Base-by-base conservation (phyloP, 2,888 invertebrate species). In the Coecobrya sp. region DNA sequence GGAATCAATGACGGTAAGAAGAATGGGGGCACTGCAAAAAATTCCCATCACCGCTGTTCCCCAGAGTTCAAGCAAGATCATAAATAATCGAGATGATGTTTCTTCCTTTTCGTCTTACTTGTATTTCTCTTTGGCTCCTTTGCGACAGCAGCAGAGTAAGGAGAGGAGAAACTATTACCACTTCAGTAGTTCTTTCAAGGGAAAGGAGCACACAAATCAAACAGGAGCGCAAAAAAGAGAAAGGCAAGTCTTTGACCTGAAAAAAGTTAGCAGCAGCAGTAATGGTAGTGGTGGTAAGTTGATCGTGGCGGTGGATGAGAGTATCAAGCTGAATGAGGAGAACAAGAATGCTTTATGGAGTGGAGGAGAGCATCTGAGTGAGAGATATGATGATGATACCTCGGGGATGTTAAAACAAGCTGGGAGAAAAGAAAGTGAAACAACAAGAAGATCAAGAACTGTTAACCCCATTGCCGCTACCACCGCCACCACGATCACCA, bases 361-460 rank as follows among this genome's bases (percentile, higher is more conserved):
- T 82, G 30, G 42, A 87, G 76, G 59, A 76, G 59, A 76, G 49
- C 62, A 59, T 73, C 52, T 30, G 87, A 82, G 82, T 73, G 70
- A 73, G 82, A 91, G 91, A 81, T 91, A 91, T 87, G 91, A 82
- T 84, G 91, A 91, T 91, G 86, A 91, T 91, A 91, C 90, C 86
- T 86, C 79, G 55, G 90, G 90, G 90, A 87, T 73, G 86, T 42
- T 73, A 49, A 36, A 87, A 62, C 65, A 79, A 68, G 86, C 42
- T 91, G 86, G 79, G 65, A 73, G 42, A 52, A 70, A 84, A 55
- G 91, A 86, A 87, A 84, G 82, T 45, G 85, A 84, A 59, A 87
- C 86, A 81, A 91, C 68, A 45, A 70, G 68, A 59, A 87, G 73
- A 91, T 91, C 87, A 76, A 85, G 49, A 85, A 86, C 79, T 82